Evolutionary conservation across 2,888 invertebrate species (phyloP).

Genomic region (Caenorhabditis becei): DNA sequence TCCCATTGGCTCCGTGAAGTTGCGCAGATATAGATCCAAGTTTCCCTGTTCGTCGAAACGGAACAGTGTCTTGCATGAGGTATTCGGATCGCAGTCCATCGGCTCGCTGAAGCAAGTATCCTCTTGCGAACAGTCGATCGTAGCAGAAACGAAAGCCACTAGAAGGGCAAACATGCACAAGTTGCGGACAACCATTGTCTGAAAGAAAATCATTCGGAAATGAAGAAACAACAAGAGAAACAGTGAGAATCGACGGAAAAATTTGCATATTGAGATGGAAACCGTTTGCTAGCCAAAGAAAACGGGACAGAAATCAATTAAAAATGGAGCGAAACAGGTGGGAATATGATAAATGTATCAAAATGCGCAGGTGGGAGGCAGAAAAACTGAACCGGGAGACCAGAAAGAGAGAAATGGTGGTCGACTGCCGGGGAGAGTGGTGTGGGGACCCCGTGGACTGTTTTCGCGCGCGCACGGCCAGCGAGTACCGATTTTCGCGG

Average conservation of each 20-base stretch:
- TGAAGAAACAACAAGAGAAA: not conserved
- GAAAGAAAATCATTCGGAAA: not conserved
- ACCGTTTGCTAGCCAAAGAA: not conserved
- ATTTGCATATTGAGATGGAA: no score
- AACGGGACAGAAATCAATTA: not conserved
- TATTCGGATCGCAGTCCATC: constrained; percentile 27
- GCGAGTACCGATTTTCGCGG: no score
- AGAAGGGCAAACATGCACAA: not conserved
- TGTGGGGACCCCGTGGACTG: no score
- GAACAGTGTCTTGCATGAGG: constrained; percentile 23
- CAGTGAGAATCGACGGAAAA: not conserved
- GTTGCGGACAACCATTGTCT: not conserved
- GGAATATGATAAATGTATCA: not conserved
- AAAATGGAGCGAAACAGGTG: not conserved
- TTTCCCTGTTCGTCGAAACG: constrained; percentile 39
- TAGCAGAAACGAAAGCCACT: not conserved
- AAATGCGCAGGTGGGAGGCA: not conserved
- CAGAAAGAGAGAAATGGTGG: no score
- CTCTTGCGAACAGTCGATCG: constrained; percentile 27
- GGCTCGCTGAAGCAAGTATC: constrained; percentile 51
- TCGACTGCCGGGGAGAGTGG: no score
- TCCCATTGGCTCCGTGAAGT: constrained; percentile 22
- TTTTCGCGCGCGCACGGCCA: no score
- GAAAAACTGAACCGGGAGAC: not conserved
- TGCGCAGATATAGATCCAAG: constrained; percentile 37